phyloP scores from a whole-genome alignment of 2,888 invertebrate species.

The Limenitis arthemis region DNA sequence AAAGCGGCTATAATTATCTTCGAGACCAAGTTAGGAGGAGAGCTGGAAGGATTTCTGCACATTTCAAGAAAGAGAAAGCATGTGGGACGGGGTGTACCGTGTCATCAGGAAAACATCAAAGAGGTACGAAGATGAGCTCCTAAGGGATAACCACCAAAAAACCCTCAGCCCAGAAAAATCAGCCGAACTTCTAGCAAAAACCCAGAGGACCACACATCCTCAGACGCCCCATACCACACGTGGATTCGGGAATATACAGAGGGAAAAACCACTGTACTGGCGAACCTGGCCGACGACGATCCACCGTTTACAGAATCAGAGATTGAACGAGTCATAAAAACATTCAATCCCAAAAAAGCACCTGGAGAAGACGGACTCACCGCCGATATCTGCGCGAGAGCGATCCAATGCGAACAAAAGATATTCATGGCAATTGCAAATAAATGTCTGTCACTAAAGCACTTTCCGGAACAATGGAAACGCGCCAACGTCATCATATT shows the following conservation, averaged over 20 bases:
- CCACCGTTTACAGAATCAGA: not conserved
- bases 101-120: slow-evolving; percentile 3
- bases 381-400: slow-evolving; percentile 12
- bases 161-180: not conserved
- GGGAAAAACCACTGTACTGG: not conserved
- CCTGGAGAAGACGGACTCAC: slow-evolving; percentile 12
- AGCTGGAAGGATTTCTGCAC: slow-evolving; percentile 20
- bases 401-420: not conserved
- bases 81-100: slow-evolving; percentile 22
- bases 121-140: not conserved
- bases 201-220: not conserved
- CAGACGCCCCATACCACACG: not conserved
- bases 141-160: not conserved
- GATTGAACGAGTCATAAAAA: slow-evolving; percentile 5
- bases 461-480: slow-evolving; percentile 18
- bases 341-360: slow-evolving; percentile 16
- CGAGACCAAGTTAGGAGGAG: not conserved
- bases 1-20: too few species aligned
- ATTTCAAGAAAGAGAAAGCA: slow-evolving; percentile 14
- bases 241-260: not conserved
- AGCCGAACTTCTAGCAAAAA: not conserved
- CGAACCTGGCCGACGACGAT: not conserved
- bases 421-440: not conserved
- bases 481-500: not conserved
- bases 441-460: slow-evolving; percentile 4